A percentile compares a stretch with the other conserved stretches of the same genome.
phyloP scores from a whole-genome alignment of 2,113 vertebrate species.

The Callipepla squamata region DNA sequence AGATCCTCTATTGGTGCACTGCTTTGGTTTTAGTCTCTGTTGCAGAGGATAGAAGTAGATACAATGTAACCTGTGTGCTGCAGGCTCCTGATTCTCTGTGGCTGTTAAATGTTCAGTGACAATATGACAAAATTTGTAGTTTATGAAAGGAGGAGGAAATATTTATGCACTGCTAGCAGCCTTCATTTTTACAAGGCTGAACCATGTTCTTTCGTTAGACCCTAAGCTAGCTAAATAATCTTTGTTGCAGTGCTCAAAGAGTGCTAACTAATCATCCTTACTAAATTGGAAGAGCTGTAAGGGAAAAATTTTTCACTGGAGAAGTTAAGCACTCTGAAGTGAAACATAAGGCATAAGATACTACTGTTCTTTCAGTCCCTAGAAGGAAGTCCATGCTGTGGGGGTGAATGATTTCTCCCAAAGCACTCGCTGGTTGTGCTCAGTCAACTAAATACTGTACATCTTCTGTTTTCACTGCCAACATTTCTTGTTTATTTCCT shows the following conservation, averaged over 20 bases:
- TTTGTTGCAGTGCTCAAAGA: neutral
- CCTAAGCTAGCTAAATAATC: neutral
- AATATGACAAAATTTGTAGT: neutral
- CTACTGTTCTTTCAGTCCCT: neutral
- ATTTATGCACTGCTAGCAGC: neutral
- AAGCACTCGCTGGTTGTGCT: neutral
- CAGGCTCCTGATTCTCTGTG: accelerated
- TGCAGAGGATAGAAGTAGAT: neutral
- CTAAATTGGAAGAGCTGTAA: neutral
- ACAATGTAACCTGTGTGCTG: neutral
- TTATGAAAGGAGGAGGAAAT: neutral
- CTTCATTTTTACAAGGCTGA: neutral
- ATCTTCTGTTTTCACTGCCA: neutral
- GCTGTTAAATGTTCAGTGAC: neutral
- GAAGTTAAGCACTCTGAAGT: neutral
- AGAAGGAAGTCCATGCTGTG: neutral
- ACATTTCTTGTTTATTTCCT: neutral
- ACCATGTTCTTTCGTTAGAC: neutral
- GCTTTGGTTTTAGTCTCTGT: neutral
- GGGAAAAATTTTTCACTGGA: neutral
- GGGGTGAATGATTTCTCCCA: neutral
- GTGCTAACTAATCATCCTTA: neutral
- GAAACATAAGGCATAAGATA: neutral
- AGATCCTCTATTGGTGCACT: neutral
- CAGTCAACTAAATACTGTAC: neutral